phyloP scores from a whole-genome alignment of 2,113 vertebrate species.

The Pithys albifrons region DNA sequence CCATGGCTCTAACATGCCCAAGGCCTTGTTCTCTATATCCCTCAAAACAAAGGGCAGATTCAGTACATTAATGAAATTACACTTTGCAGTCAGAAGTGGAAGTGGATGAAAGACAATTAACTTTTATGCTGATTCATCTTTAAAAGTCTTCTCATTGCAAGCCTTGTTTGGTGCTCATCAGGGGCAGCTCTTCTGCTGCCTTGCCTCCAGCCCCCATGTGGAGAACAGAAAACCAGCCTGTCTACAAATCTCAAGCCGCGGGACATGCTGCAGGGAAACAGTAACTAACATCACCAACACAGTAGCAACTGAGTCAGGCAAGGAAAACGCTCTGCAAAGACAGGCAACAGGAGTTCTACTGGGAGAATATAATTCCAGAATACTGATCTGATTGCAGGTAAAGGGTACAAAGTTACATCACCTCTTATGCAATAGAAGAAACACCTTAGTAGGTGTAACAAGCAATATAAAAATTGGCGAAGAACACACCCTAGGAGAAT shows the following conservation, averaged over 20 bases:
- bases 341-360: neutral
- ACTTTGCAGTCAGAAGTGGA: constrained; percentile 32
- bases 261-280: neutral
- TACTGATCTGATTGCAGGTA: neutral
- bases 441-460: neutral
- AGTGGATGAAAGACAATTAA: constrained; percentile 9
- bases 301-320: neutral
- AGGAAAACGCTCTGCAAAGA: neutral
- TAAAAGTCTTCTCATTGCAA: constrained; percentile 20
- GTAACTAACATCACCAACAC: neutral
- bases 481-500: neutral
- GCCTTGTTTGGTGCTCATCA: neutral
- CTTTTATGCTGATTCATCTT: constrained; percentile 23
- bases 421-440: neutral
- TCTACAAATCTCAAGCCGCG: neutral
- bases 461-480: neutral
- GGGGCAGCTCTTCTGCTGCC: neutral
- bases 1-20: neutral
- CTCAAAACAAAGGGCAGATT: constrained; percentile 27
- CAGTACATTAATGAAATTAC: constrained; percentile 48
- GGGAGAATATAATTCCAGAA: neutral
- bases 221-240: neutral
- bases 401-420: neutral
- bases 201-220: neutral
- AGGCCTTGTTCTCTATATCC: neutral